Conservation (phyloP, 2,113 vertebrate species). For the Aptenodytes patagonicus region DNA sequence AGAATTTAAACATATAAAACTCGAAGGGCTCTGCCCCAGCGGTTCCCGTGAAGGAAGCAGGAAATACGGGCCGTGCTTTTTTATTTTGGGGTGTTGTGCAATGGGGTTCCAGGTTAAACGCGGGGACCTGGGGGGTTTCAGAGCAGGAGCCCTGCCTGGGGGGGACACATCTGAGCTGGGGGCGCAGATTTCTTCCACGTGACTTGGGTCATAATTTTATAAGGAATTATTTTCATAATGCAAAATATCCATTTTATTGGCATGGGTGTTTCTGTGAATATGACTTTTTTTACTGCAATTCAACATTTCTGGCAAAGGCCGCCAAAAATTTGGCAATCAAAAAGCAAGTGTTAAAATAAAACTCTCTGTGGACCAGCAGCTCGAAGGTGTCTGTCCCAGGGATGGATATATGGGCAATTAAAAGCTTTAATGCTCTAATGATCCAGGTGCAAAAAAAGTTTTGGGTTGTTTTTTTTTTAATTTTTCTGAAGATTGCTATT, state of each 20-base stretch:
- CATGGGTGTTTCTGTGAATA: not conserved
- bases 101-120: too few species aligned
- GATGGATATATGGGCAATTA: not conserved
- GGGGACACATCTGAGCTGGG: not conserved
- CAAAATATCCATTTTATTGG: not conserved
- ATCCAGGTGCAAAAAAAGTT: not conserved
- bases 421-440: not conserved
- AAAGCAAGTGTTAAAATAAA: not conserved
- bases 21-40: not conserved
- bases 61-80: fast-evolving
- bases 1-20: not conserved
- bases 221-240: not conserved
- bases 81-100: not conserved
- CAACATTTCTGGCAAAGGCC: not conserved
- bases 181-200: too few species aligned
- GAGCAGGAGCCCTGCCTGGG: not conserved
- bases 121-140: not conserved
- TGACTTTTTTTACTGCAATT: too few species aligned
- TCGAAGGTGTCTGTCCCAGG: not conserved
- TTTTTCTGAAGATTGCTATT: not conserved
- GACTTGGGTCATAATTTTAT: not conserved
- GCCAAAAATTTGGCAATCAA: not conserved
- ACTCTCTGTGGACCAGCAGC: fast-evolving
- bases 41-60: fast-evolving
- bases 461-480: too few species aligned